A percentile compares a stretch with the other conserved stretches of the same genome.
These are phyloP conservation scores for Tenthredo distinguenda DNA, from an alignment of 2,888 invertebrate genomes.

Conservation along the genomic window DNA sequence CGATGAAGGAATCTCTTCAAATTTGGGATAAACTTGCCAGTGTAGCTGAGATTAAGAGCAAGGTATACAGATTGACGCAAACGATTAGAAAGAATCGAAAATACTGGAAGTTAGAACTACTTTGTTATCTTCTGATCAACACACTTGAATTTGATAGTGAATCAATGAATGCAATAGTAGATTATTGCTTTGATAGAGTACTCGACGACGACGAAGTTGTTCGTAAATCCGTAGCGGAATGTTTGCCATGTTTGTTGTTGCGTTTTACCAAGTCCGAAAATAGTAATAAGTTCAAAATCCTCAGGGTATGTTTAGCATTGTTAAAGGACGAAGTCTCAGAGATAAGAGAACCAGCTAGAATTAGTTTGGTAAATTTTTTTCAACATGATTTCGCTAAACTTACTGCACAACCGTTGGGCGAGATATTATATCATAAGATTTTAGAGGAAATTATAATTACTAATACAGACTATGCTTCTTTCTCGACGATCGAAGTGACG, in stretches of 20 bases:
- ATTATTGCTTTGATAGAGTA: slow-evolving; percentile 33
- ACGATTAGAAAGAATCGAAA: background rate
- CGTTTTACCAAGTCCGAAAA: slow-evolving; percentile 57
- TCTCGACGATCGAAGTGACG: slow-evolving; percentile 10
- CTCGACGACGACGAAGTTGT: slow-evolving; percentile 61
- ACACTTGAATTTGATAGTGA: background rate
- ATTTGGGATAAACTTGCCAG: background rate
- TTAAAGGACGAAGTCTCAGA: slow-evolving; percentile 81
- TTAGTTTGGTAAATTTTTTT: slow-evolving; percentile 59
- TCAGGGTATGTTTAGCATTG: slow-evolving; percentile 78
- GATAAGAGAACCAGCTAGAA: slow-evolving; percentile 77
- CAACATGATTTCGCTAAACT: slow-evolving; percentile 18
- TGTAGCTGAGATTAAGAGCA: background rate
- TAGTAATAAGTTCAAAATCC: slow-evolving; percentile 73
- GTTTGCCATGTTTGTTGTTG: slow-evolving; percentile 59
- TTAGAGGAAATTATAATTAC: slow-evolving; percentile 22
- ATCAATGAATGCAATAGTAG: background rate
- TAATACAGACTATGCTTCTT: background rate
- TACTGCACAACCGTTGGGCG: slow-evolving; percentile 33
- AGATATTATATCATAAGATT: slow-evolving; percentile 53
- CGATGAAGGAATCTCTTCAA: background rate
- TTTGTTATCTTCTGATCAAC: slow-evolving; percentile 1
- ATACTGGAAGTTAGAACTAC: slow-evolving; percentile 36
- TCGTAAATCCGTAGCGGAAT: slow-evolving; percentile 63
- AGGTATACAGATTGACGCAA: background rate